A percentile compares a stretch with the other conserved stretches of the same genome.
phyloP scores from a whole-genome alignment of 37 sponge, comb jelly and placozoan species.

The Diacarnus erythraeanus region DNA sequence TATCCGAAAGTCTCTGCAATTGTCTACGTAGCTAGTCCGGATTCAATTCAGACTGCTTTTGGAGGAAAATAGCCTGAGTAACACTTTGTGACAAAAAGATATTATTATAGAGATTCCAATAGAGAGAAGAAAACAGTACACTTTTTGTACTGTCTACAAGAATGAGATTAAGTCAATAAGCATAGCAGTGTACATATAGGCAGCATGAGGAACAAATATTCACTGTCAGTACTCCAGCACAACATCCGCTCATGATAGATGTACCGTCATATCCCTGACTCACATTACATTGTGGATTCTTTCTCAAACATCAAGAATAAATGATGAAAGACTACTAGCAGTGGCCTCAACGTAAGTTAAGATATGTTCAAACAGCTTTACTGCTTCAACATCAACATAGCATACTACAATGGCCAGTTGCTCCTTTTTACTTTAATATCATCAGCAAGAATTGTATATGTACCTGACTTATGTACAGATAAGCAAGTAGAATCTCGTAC shows the following conservation, averaged over 20 bases:
- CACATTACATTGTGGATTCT: slow-evolving; percentile 37
- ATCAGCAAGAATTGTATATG: slow-evolving; percentile 61
- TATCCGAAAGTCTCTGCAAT: slow-evolving; percentile 68
- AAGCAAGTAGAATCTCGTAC: slow-evolving; percentile 29
- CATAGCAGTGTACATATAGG: slow-evolving; percentile 70
- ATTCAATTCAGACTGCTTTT: slow-evolving; percentile 51
- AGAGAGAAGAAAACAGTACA: slow-evolving; percentile 57
- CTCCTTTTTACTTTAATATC: slow-evolving; percentile 58
- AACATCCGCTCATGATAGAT: slow-evolving; percentile 72
- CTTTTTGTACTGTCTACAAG: slow-evolving; percentile 61
- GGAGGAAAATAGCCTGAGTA: slow-evolving; percentile 48
- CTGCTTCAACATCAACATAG: slow-evolving; percentile 71
- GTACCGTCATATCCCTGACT: slow-evolving; percentile 76
- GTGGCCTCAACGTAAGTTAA: slow-evolving; percentile 53
- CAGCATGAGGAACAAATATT: slow-evolving; percentile 58
- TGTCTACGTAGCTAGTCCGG: slow-evolving; percentile 46
- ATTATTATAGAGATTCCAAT: slow-evolving; percentile 52
- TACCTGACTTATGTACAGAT: slow-evolving; percentile 49
- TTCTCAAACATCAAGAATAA: slow-evolving; percentile 50
- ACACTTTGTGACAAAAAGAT: slow-evolving; percentile 50
- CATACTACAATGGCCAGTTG: slow-evolving; percentile 65
- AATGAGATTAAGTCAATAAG: slow-evolving; percentile 64
- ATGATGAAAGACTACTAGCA: slow-evolving; percentile 45
- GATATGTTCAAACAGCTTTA: slow-evolving; percentile 47
- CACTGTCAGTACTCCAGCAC: slow-evolving; percentile 58